Percentiles rank a stretch among this genome's conserved stretches.
phyloP scores from a whole-genome alignment of 2,113 vertebrate genomes.

The Anoplopoma fimbria region DNA sequence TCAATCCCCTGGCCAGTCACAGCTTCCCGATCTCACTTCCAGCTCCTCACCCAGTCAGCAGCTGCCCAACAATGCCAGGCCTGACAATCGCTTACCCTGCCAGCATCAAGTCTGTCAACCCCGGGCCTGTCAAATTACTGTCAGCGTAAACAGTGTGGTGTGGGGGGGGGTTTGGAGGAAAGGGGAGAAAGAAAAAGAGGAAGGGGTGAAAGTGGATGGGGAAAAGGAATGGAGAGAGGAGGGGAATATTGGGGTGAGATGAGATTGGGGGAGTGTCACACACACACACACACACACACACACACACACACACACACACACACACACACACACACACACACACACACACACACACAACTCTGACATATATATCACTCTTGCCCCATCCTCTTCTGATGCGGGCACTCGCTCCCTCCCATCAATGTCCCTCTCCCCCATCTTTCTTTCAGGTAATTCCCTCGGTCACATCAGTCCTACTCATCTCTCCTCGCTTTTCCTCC shows the following conservation, averaged over 20 bases:
- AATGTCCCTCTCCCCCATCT: slow-evolving; percentile 45
- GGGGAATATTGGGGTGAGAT: slow-evolving; percentile 40
- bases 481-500: slow-evolving; percentile 54
- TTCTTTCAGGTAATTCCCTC: slow-evolving; percentile 76
- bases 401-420: slow-evolving; percentile 58
- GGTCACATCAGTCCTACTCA: slow-evolving; percentile 76
- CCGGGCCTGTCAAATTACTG: slow-evolving; percentile 81
- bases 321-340: slow-evolving; percentile 40
- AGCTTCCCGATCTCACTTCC: slow-evolving; percentile 71
- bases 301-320: slow-evolving; percentile 47
- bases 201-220: slow-evolving; percentile 55
- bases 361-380: slow-evolving; percentile 66
- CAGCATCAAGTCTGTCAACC: slow-evolving; percentile 81
- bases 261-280: slow-evolving; percentile 42
- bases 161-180: slow-evolving; percentile 25
- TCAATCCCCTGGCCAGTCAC: slow-evolving; percentile 78
- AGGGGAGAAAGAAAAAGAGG: slow-evolving; percentile 30
- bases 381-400: slow-evolving; percentile 52
- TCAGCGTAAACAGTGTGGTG: slow-evolving; percentile 72
- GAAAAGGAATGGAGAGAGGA: slow-evolving; percentile 53
- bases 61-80: slow-evolving; percentile 76
- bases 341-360: slow-evolving; percentile 38
- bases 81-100: slow-evolving; percentile 82
- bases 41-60: slow-evolving; percentile 78
- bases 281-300: slow-evolving; percentile 31